Evolutionary conservation across 2,888 invertebrate species (phyloP).

Genomic region (Apamea crenata): DNA sequence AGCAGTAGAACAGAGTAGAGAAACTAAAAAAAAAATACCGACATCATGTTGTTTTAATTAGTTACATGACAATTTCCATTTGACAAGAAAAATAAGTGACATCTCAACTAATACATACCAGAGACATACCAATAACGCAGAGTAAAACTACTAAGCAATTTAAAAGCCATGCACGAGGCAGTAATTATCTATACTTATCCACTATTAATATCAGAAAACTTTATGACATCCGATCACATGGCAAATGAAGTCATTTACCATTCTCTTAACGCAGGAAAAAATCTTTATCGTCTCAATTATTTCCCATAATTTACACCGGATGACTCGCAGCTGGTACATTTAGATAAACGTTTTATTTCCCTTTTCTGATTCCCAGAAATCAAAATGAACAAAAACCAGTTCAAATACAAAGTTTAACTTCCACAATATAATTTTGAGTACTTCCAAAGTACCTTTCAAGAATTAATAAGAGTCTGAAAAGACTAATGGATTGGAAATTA

Average conservation of each 20-base stretch:
- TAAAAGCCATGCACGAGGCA: conserved; percentile 14
- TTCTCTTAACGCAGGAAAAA: conserved; percentile 29
- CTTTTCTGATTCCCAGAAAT: conserved; percentile 35
- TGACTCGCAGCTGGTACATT: conserved; percentile 27
- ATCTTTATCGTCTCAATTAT: conserved; percentile 34
- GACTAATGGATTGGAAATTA: conserved; percentile 74
- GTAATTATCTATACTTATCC: conserved; percentile 41
- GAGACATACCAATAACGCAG: not conserved
- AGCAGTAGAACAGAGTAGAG: not conserved
- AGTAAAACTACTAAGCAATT: conserved; percentile 7
- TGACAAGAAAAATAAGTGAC: not conserved
- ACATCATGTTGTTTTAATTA: not conserved
- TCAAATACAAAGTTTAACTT: conserved; percentile 49
- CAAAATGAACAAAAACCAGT: conserved; percentile 39
- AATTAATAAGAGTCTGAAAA: conserved; percentile 72
- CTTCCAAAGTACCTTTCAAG: conserved; percentile 64
- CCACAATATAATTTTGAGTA: conserved; percentile 61
- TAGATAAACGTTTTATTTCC: conserved; percentile 41
- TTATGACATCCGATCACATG: conserved; percentile 42
- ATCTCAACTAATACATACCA: not conserved
- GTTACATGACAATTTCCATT: not conserved
- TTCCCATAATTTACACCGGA: conserved; percentile 36
- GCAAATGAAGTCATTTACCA: conserved; percentile 41
- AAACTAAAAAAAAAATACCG: not conserved
- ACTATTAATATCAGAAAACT: conserved; percentile 34